Base-by-base conservation (phyloP, 2,888 invertebrate species). In the Campoplex capitator region DNA sequence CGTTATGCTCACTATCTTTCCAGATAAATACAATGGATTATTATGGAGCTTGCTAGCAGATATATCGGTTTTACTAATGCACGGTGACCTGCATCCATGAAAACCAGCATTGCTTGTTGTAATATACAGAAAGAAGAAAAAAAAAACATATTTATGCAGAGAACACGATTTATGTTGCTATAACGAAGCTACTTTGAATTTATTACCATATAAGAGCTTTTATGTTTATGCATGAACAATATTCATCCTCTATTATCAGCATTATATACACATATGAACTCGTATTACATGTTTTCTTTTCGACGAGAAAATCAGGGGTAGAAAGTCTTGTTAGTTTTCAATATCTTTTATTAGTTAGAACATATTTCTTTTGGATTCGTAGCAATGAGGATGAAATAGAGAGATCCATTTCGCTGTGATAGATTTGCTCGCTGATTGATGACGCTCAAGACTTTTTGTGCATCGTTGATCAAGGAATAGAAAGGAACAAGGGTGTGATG, bases 11-110 rank as follows among this genome's bases (percentile, higher is more conserved):
- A 18, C 56, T 70, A 54, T 58, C 38, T 54, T 42, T 42, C 70
- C 62, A 42, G 28, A 45, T 48, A 62, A 62, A 11, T 28, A 45
- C 42, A 56, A 78, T 70, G 54, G 78, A 56, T 56, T 68, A 56
- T 68, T 70, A 45, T 32, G 56, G 54, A 81, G 81, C 42, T 42
- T 51, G 28, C n/a, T 38, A 45, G 51, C 74, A 81, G 74, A 42
- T 62, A 62, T 74, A 48, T 54, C 51, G 51, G 13, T 62, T 38
- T 54, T 13, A 74, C 54, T 23, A 73, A 81, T 74, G 80, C 23
- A 48, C 35, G 65, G 9, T 16, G 42, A 38, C 45, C 35, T 51
- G 16, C 28, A 9, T 13, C 6, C 11, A 38, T 48, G 32, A 18
- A 11, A 38, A 18, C 38, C 16, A 58, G 58, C 58, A 42, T 42